Evolutionary conservation across 2,797 vertebrate genomes (phyloP).

Genomic region (Gallinago solitaria): DNA sequence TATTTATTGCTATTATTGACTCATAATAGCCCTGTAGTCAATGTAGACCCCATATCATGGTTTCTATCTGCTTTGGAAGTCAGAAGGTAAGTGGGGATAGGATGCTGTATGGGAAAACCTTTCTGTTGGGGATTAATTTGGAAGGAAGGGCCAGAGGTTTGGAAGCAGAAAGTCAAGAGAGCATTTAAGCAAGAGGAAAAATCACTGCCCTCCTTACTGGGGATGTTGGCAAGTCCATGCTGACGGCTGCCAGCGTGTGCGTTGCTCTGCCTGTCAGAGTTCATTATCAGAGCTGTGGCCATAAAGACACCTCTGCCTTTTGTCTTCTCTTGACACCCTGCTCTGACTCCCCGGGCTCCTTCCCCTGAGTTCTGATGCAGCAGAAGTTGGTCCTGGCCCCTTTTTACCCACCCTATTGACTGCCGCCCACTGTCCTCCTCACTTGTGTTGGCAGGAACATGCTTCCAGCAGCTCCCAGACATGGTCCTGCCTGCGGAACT

Average conservation of each 20-base stretch:
- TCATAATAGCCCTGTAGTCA: neutral
- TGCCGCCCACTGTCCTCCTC: neutral
- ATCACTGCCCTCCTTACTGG: fast-evolving
- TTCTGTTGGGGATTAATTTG: neutral
- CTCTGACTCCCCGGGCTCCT: neutral
- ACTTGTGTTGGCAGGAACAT: neutral
- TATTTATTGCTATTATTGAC: neutral
- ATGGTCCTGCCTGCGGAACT: neutral
- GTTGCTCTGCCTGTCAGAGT: neutral
- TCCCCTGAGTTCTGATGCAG: constrained; percentile 10
- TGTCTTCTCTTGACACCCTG: neutral
- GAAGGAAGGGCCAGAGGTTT: neutral
- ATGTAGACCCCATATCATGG: neutral
- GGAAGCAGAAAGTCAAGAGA: neutral
- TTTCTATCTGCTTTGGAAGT: neutral
- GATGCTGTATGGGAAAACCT: neutral
- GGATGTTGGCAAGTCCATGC: neutral
- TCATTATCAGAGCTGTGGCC: neutral
- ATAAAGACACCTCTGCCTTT: neutral
- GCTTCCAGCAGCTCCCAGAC: neutral
- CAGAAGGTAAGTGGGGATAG: constrained; percentile 57
- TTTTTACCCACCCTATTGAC: neutral
- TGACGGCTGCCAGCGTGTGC: neutral
- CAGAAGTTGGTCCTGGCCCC: constrained; percentile 57
- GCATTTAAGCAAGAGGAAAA: neutral